Evolutionary conservation across 2,113 vertebrate species (phyloP).

Genomic region (Nerophis ophidion): DNA sequence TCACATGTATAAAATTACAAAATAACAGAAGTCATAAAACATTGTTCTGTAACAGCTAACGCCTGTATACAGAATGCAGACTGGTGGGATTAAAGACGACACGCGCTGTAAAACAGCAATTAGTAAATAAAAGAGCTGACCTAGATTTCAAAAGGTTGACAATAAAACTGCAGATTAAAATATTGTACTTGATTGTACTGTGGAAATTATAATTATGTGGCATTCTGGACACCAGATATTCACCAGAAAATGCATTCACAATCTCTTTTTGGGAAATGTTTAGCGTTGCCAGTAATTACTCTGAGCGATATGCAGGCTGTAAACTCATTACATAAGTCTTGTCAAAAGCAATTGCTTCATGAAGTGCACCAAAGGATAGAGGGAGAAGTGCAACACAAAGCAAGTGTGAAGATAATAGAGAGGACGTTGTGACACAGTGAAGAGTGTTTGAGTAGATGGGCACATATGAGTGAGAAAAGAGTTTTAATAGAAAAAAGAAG

Average conservation of each 20-base stretch:
- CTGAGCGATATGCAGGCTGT: slow-evolving; percentile 22
- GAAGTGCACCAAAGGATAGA: slow-evolving; percentile 24
- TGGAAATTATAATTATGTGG: slow-evolving; percentile 35
- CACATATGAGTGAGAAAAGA: slow-evolving; percentile 7
- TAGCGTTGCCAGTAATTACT: slow-evolving; percentile 48
- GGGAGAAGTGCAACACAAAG: slow-evolving; percentile 25
- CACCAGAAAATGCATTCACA: slow-evolving; percentile 27
- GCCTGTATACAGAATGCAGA: slow-evolving; percentile 16
- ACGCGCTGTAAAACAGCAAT: slow-evolving; percentile 57
- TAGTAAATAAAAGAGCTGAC: slow-evolving; percentile 68
- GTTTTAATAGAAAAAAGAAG: slow-evolving; percentile 29
- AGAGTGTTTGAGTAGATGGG: no score
- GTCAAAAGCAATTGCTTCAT: slow-evolving; percentile 40
- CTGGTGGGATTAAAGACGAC: slow-evolving; percentile 27
- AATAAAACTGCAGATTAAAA: slow-evolving; percentile 47
- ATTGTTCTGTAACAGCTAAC: slow-evolving; percentile 12
- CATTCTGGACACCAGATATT: slow-evolving; percentile 43
- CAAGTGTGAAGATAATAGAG: slow-evolving; percentile 15
- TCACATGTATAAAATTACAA: slow-evolving; percentile 12
- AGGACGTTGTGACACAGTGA: neutral
- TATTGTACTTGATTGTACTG: slow-evolving; percentile 18
- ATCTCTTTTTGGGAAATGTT: slow-evolving; percentile 33
- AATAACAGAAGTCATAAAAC: slow-evolving; percentile 18
- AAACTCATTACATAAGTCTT: slow-evolving; percentile 52
- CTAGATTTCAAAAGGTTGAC: slow-evolving; percentile 61